A percentile compares a stretch with the other conserved stretches of the same genome.
Conservation (phyloP, 35 echinoderm and acorn worm species). For the Chiridota heheva region DNA sequence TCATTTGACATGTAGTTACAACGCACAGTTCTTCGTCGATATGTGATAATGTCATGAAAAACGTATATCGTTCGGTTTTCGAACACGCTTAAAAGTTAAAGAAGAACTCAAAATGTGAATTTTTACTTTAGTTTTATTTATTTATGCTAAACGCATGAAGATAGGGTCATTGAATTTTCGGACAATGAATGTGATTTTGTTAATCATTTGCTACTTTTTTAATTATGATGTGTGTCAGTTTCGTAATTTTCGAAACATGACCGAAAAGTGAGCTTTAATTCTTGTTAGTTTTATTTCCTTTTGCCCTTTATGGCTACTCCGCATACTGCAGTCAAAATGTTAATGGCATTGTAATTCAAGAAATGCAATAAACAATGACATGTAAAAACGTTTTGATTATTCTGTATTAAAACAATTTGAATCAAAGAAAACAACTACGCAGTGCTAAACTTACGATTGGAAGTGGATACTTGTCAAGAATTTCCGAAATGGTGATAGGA, state of each 20-base stretch:
- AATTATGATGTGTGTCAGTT: not conserved
- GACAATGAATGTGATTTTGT: not conserved
- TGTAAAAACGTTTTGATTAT: too few species aligned
- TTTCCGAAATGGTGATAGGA: not conserved
- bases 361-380: too few species aligned
- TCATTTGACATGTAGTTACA: not conserved
- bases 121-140: too few species aligned
- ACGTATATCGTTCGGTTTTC: not conserved
- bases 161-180: not conserved
- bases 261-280: too few species aligned
- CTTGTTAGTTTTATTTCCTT: too few species aligned
- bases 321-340: too few species aligned
- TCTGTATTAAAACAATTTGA: too few species aligned
- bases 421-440: not conserved
- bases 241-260: too few species aligned
- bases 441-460: not conserved
- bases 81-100: not conserved
- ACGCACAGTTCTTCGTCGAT: not conserved
- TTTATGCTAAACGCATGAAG: too few species aligned
- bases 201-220: not conserved
- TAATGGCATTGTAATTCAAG: too few species aligned
- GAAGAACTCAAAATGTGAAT: not conserved
- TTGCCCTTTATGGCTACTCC: too few species aligned
- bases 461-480: not conserved
- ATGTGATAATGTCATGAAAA: not conserved